Evolutionary conservation across 2,888 invertebrate genomes (phyloP), one percentile per base, ranked within the genome.

Genomic region (Dynastes maya): DNA sequence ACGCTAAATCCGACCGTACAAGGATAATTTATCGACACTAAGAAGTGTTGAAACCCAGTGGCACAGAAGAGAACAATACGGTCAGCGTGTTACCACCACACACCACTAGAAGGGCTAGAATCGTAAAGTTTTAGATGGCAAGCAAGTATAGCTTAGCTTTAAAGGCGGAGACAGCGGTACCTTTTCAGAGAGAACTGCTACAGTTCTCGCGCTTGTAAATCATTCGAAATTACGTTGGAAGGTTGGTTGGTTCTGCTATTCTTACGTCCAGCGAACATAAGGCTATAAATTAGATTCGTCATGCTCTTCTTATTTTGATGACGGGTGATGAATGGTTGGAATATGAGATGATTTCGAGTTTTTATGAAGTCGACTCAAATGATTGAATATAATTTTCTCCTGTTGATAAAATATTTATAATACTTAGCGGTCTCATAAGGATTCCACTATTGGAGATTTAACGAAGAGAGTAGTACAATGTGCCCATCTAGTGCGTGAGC

Each of bases 11-110:
- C 22, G 8, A 55, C 22, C 22, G 22, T 16, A 55, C 22, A 22
- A 16, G 22, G 8, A 55, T 55, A 55, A 55, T 55, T 55, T 55
- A 55, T 55, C 22, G 55, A 55, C 16, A n/a, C 6, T 55, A 55
- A 55, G 55, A 55, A 55, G 65, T 65, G 65, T 45, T 65, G 65
- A 65, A 65, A 65, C 40, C 45, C 65, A 65, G 65, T 65, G 65
- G 65, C 65, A 65, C 45, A 65, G 65, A 65, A 45, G 40, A 13
- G 65, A 65, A 16, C 37, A 65, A 40, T 40, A 65, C 45, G 65
- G 65, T 65, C 65, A 65, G 55, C 22, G 40, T 40, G 65, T 40
- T 45, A 65, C 65, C 45, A 40, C 65, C 63, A 45, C 45, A 45
- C 8, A 45, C 8, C 45, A 22, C n/a, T 40, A 8, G 40, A 22